phyloP scores from a whole-genome alignment of 1,140 invertebrate species.

The Semibalanus balanoides region DNA sequence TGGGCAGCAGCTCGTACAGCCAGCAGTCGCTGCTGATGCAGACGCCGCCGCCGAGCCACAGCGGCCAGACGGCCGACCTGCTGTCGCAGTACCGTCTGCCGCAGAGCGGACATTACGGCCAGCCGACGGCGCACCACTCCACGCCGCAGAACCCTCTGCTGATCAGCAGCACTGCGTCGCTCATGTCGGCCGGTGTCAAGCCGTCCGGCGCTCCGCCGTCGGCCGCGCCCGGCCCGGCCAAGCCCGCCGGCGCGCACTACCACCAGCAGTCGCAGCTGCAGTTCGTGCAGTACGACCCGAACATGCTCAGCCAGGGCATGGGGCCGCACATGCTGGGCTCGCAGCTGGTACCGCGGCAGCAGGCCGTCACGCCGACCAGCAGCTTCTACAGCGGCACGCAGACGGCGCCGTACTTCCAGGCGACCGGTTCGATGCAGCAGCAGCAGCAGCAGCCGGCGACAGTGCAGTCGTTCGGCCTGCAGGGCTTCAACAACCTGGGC shows the following conservation, averaged over 20 bases:
- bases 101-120: constrained; percentile 47
- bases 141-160: constrained; percentile 74
- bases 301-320: constrained; percentile 26
- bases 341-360: constrained; percentile 42
- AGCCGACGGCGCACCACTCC: constrained; percentile 52
- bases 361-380: constrained; percentile 6
- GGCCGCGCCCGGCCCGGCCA: constrained; percentile 33
- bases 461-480: background rate
- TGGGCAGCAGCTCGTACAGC: constrained; percentile 40
- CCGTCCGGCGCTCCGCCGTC: constrained; percentile 33
- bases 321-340: constrained; percentile 31
- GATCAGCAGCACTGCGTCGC: constrained; percentile 69
- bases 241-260: constrained; percentile 22
- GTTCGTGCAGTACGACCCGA: constrained; percentile 36
- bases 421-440: background rate
- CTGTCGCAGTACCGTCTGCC: constrained; percentile 53
- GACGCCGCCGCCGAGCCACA: constrained; percentile 42
- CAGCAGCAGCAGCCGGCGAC: background rate
- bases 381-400: constrained; percentile 6
- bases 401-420: background rate
- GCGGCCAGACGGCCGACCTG: constrained; percentile 66
- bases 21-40: constrained; percentile 51
- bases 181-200: constrained; percentile 54
- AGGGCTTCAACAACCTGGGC: background rate
- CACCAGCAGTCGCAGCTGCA: constrained; percentile 39